Evolutionary conservation across 2,113 vertebrate genomes (phyloP).

Genomic region (Tenebrosternarchus preto): DNA sequence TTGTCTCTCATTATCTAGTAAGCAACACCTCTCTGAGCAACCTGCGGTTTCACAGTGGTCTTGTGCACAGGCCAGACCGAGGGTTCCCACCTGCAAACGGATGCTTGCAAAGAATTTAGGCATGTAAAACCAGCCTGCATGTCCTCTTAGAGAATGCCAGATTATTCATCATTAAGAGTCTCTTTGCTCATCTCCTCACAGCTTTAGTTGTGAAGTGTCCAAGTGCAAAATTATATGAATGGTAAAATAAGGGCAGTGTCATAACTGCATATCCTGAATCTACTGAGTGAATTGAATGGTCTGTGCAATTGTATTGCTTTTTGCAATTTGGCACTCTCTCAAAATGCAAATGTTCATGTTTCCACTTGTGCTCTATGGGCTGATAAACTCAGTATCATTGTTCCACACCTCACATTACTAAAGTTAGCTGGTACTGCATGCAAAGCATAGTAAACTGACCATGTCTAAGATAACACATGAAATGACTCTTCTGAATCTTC

Average conservation of each 20-base stretch:
- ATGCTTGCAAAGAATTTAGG: background rate
- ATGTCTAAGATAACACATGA: constrained; percentile 3
- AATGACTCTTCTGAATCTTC: background rate
- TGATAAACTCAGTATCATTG: background rate
- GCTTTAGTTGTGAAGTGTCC: background rate
- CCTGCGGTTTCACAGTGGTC: constrained; percentile 58
- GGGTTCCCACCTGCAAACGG: background rate
- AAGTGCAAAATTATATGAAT: background rate
- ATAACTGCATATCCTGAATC: too few relatives aligned
- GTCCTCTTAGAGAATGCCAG: background rate
- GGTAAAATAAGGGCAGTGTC: background rate
- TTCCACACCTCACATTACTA: background rate
- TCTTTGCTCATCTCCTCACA: background rate
- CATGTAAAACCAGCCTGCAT: background rate
- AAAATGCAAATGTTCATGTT: too few relatives aligned
- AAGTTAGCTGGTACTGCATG: background rate
- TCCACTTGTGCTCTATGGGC: background rate
- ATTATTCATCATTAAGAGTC: constrained; percentile 3
- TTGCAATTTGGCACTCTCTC: too few relatives aligned
- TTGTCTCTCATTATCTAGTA: constrained; percentile 69
- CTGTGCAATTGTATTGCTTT: background rate
- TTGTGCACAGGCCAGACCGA: background rate
- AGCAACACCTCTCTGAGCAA: constrained; percentile 32
- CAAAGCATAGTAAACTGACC: background rate
- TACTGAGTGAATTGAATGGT: background rate